Evolutionary conservation across 2,888 invertebrate species (phyloP).

Genomic region (Melanostoma mellinum): DNA sequence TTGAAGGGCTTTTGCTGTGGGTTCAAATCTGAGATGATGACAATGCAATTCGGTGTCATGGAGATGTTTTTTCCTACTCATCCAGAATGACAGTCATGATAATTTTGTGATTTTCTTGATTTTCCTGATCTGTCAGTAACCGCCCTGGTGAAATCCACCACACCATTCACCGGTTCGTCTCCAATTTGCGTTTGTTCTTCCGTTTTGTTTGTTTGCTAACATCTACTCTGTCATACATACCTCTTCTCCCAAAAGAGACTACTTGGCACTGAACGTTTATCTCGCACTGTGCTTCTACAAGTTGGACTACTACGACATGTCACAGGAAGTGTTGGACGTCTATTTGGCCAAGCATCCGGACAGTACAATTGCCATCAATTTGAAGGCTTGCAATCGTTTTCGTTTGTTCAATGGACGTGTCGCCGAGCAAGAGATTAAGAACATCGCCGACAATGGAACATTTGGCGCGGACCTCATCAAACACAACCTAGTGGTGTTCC

Average conservation of each 20-base stretch:
- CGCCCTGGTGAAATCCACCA: background rate
- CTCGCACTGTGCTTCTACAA: conserved; percentile 99
- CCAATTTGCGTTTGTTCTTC: conserved; percentile 50
- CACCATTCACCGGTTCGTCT: conserved; percentile 14
- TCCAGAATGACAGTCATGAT: too few species aligned
- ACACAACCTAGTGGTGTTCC: conserved; percentile 97
- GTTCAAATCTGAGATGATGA: too few species aligned
- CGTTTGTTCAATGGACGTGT: conserved; percentile 96
- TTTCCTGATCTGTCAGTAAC: too few species aligned
- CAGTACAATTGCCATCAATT: conserved; percentile 96
- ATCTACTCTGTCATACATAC: conserved; percentile 7
- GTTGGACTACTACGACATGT: conserved; percentile 98
- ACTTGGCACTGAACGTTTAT: conserved; percentile 97
- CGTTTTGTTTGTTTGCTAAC: conserved; percentile 26
- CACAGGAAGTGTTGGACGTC: conserved; percentile 97
- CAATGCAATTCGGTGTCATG: too few species aligned
- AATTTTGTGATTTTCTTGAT: too few species aligned
- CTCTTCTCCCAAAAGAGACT: conserved; percentile 86
- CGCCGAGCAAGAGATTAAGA: conserved; percentile 95
- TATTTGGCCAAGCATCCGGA: conserved; percentile 96
- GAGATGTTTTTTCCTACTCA: too few species aligned
- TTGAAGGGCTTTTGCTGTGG: too few species aligned
- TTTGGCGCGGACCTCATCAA: conserved; percentile 96
- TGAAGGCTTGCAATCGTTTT: conserved; percentile 89
- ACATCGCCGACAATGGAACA: conserved; percentile 88